phyloP scores from a whole-genome alignment of 2,888 invertebrate species.

The Schizaphis graminum region DNA sequence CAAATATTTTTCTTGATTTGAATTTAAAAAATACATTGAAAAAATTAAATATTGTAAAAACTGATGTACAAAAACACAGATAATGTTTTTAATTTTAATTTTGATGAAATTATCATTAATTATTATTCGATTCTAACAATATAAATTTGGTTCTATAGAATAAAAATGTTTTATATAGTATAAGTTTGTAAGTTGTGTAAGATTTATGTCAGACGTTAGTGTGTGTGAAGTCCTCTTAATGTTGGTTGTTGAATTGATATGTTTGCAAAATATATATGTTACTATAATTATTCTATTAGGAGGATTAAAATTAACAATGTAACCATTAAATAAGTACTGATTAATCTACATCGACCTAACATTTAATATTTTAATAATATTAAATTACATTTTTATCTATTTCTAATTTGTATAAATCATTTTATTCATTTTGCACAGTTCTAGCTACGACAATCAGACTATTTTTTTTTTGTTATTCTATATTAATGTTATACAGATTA shows the following conservation, averaged over 20 bases:
- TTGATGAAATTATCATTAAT: too few relatives aligned
- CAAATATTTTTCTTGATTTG: too few relatives aligned
- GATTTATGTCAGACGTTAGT: not conserved
- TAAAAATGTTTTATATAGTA: too few relatives aligned
- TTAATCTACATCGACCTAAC: not conserved
- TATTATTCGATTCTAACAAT: too few relatives aligned
- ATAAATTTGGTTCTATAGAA: too few relatives aligned
- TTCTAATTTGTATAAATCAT: not conserved
- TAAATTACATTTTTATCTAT: not conserved
- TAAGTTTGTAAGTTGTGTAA: not conserved
- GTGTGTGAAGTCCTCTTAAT: not conserved
- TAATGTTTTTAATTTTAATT: too few relatives aligned
- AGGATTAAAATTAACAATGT: not conserved
- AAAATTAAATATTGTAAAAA: too few relatives aligned
- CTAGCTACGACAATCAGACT: not conserved
- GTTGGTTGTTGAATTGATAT: not conserved
- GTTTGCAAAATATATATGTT: not conserved
- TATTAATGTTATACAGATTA: not conserved
- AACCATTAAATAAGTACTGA: not conserved
- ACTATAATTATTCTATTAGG: not conserved
- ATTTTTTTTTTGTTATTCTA: not conserved
- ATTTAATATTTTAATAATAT: not conserved
- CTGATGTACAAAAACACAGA: too few relatives aligned
- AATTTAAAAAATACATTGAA: too few relatives aligned
- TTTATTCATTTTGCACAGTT: not conserved